These are phyloP conservation scores for Cygnus olor DNA, from an alignment of 2,797 vertebrate species.

Conservation along the genomic window DNA sequence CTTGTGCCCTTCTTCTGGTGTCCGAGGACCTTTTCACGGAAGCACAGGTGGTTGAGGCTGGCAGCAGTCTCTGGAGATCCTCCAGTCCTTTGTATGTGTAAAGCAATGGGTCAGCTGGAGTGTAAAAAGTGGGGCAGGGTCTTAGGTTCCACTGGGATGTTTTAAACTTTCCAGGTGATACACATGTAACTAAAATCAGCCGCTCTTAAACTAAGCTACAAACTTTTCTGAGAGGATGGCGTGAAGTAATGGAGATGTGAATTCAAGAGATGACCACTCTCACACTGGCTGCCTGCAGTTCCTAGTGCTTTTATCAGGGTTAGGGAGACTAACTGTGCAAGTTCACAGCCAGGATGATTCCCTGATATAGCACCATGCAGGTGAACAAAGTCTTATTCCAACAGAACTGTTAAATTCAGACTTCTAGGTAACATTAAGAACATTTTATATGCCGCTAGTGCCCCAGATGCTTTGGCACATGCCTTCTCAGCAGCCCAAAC, in stretches of 20 bases:
- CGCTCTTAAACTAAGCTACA: neutral
- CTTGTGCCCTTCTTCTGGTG: neutral
- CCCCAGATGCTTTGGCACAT: neutral
- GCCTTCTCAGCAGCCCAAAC: neutral
- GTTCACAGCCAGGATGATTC: neutral
- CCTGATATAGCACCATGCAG: neutral
- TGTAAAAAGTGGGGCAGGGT: neutral
- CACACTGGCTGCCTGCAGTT: neutral
- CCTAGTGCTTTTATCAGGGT: neutral
- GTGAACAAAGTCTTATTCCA: neutral
- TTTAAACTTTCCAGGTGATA: neutral
- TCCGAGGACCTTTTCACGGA: neutral
- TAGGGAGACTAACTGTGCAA: neutral
- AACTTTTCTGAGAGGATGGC: neutral
- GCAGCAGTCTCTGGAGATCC: neutral
- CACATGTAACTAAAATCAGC: neutral
- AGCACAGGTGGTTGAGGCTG: neutral
- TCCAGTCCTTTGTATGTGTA: neutral
- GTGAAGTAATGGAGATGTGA: neutral
- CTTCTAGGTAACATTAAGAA: neutral
- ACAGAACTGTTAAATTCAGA: neutral
- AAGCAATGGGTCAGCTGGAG: neutral
- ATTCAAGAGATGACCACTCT: neutral
- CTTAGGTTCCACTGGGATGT: neutral
- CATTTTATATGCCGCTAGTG: neutral